Evolutionary conservation across 2,797 vertebrate genomes (phyloP).

Genomic region (Caiman crocodilus): DNA sequence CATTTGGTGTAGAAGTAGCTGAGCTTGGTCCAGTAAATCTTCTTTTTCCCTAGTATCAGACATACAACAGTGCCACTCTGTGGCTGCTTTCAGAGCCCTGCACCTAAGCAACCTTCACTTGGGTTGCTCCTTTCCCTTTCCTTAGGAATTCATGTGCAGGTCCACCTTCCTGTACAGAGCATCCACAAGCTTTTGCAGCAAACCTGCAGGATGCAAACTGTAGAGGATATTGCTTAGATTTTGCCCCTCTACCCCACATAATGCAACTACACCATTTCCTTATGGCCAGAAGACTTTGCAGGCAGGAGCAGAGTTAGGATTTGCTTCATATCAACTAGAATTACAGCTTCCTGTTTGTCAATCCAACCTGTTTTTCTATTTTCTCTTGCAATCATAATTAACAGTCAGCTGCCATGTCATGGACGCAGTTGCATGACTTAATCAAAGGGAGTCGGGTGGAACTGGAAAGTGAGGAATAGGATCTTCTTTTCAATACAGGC

Average conservation of each 20-base stretch:
- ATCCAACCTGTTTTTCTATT: conserved; percentile 7
- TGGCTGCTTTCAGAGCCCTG: neutral
- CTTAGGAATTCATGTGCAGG: conserved; percentile 40
- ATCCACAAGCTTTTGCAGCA: conserved; percentile 24
- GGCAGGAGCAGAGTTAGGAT: neutral
- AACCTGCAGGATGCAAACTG: neutral
- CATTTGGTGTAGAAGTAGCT: conserved; percentile 23
- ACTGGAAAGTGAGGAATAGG: conserved; percentile 17
- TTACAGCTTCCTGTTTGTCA: neutral
- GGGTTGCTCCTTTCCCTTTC: neutral
- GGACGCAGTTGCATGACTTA: conserved; percentile 19
- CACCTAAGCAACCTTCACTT: neutral
- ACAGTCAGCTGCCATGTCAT: neutral
- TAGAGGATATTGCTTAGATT: neutral
- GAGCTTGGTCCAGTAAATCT: conserved; percentile 3
- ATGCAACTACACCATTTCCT: neutral
- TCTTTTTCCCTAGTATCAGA: conserved; percentile 25
- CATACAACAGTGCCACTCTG: neutral
- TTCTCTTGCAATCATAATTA: conserved; percentile 13
- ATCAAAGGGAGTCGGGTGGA: conserved; percentile 1
- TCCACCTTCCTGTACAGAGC: neutral
- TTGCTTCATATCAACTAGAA: neutral
- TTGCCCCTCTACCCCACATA: neutral
- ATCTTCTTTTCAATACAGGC: conserved; percentile 23
- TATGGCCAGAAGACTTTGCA: neutral